phyloP scores from a whole-genome alignment of 2,888 invertebrate genomes.

The Hermaeophaga mercurialis region DNA sequence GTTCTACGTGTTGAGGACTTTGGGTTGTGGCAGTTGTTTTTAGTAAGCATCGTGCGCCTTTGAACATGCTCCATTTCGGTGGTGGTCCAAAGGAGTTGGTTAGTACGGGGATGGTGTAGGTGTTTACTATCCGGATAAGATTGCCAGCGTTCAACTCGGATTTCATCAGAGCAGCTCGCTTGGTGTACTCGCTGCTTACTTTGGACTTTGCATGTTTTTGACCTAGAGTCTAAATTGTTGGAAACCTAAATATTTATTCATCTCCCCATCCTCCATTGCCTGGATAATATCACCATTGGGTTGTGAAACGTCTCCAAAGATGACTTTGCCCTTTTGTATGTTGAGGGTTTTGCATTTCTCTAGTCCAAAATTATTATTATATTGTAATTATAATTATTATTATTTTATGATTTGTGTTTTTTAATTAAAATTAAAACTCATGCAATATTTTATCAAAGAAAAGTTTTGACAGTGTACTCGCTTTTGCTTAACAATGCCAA shows the following conservation, averaged over 20 bases:
- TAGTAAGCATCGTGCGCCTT: neutral
- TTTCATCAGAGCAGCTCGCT: neutral
- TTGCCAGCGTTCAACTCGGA: neutral
- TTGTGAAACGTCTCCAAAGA: neutral
- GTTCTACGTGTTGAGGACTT: neutral
- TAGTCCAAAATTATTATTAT: too few relatives aligned
- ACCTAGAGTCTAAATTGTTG: slow-evolving; percentile 1
- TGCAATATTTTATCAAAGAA: too few relatives aligned
- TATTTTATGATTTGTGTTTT: too few relatives aligned
- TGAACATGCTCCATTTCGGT: neutral
- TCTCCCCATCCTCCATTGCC: neutral
- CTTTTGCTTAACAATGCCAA: neutral
- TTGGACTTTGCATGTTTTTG: neutral
- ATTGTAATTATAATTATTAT: too few relatives aligned
- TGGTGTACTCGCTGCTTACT: neutral
- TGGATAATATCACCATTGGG: neutral
- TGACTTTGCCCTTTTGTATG: neutral
- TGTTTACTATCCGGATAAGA: neutral
- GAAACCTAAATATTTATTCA: slow-evolving; percentile 1
- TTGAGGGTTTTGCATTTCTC: neutral
- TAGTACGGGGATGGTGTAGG: too few relatives aligned
- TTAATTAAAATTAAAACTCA: too few relatives aligned
- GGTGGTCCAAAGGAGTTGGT: too few relatives aligned
- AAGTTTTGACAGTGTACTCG: too few relatives aligned
- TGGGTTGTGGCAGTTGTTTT: neutral